Base-by-base conservation (phyloP, 2,888 invertebrate genomes). In the Acanthopleura granulata region DNA sequence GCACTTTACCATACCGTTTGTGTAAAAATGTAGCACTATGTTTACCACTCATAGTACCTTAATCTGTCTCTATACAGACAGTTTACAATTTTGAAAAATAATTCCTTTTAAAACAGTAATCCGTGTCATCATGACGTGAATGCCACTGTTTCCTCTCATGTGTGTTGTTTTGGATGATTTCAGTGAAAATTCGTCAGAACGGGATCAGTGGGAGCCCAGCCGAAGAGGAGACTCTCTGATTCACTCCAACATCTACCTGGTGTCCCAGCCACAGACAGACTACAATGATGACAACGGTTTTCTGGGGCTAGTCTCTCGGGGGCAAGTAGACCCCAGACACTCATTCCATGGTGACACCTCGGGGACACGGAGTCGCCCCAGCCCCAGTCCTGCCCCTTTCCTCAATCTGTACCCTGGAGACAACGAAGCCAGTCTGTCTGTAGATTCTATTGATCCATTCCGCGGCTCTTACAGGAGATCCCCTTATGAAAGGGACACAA, bases 181-280 rank as follows among this genome's bases (percentile, higher is more conserved):
- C 84, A 87, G 87, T 83, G 81, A 87, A 86, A 79, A 82, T 86
- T 49, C 85, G 86, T 72, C 87, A 86, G 82, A 87, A 87, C 79
- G 87, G 87, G 83, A 84, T 84, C 80, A 83, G 79, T 81, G 83
- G 85, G 77, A 82, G 77, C 77, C 82, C 79, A 75, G 80, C 83
- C 81, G 85, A 84, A 78, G 87, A 87, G 79, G 86, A 86, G 80
- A 84, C 85, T 22, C 83, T 87, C 77, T 87, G 82, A 84, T 80
- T 73, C 77, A 57, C 12, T 18, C 25, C 15, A 25, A 27, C 25
- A 66, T 66, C 16, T 66, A 27, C 25, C 22, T 66, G 18, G 66
- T 66, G 22, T 27, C 66, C 6, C 25, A 66, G 29, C 12, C 29
- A 14, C 66, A 27, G 16, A 25, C 18, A 16, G 22, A 66, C 29